Base-by-base conservation (phyloP, 2,888 invertebrate genomes). In the Pyrrhia umbra region DNA sequence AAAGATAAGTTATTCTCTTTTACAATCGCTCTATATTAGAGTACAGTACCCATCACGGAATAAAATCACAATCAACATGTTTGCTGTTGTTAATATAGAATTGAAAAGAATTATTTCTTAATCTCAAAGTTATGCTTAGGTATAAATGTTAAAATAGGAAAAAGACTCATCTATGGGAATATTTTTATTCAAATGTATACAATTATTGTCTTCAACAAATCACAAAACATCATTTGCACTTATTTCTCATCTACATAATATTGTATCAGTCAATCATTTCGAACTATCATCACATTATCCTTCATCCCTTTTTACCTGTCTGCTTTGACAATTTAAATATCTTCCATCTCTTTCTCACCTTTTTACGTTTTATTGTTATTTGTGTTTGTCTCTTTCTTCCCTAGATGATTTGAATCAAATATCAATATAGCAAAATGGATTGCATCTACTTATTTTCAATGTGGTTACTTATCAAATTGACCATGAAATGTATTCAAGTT, bases 381-480 rank as follows among this genome's bases (percentile, higher is more conserved):
- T n/a, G n/a, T n/a, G n/a, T 20, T 23, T 37, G 40, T 61, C 69
- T 62, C 52, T 50, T 37, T 69, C 40, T 42, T 27, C 23, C 40
- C 47, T 15, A 3, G 16, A 56, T 81, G 68, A 91, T 92, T 92
- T 92, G 87, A 92, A 92, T 92, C 74, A 86, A 90, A 89, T 86
- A 86, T 83, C 89, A 76, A 91, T 91, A 75, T 82, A 80, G 69
- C 78, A 81, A 59, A 84, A 82, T 79, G 68, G 59, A 74, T 77
- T 75, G 80, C 79, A 66, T 59, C 62, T 50, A 68, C 66, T 62
- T 72, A 64, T 73, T 66, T 67, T 83, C 77, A 78, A 73, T 88
- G 87, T 82, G 89, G 90, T 91, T 87, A 85, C 86, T 81, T 85
- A 83, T 87, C 88, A 90, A 93, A 93, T 93, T 93, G 93, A 93